Evolutionary conservation across 2,888 invertebrate species (phyloP), one percentile per base, ranked within the genome.

Genomic region (Hypena proboscidalis): DNA sequence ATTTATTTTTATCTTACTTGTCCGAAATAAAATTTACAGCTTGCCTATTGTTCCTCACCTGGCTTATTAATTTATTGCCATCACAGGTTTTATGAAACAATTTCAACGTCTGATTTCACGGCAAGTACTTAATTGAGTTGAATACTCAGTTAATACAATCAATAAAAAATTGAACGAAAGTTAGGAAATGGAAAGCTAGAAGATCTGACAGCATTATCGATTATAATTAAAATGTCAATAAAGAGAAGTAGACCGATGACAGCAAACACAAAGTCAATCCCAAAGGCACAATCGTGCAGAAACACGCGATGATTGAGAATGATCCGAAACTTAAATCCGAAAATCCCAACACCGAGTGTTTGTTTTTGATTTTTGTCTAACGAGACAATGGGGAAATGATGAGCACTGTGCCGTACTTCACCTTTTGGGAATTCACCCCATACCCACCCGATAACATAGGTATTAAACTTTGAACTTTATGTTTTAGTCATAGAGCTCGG

Each of bases 301-400:
- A 75, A 77, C 67, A 74, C 75, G 65, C 79, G 80, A 85, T 66
- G 47, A 87, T 85, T 71, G 78, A 79, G 79, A 84, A 82, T 86
- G 82, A 86, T 83, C 66, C 76, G 71, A 70, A 75, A 85, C 83
- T 85, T 81, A 84, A 83, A 80, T 77, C 82, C 83, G 72, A 84
- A 87, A 89, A 89, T 87, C 87, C 83, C 79, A 59, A 71, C 74
- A 73, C 76, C 59, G 81, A 83, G 82, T 89, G 90, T 90, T 90
- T 90, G 88, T 89, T 88, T 90, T 90, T 90, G 89, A 90, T 90
- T 90, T 90, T 90, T 89, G 90, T 90, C 85, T 90, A 90, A 90
- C 90, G 89, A 90, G 89, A 90, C 90, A 90, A 90, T 90, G 86
- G 90, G 90, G 90, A 89, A 89, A 90, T 89, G 90, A 90, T 90